Base-by-base conservation (phyloP, 2,888 invertebrate species). In the Platerodrilus igneus region DNA sequence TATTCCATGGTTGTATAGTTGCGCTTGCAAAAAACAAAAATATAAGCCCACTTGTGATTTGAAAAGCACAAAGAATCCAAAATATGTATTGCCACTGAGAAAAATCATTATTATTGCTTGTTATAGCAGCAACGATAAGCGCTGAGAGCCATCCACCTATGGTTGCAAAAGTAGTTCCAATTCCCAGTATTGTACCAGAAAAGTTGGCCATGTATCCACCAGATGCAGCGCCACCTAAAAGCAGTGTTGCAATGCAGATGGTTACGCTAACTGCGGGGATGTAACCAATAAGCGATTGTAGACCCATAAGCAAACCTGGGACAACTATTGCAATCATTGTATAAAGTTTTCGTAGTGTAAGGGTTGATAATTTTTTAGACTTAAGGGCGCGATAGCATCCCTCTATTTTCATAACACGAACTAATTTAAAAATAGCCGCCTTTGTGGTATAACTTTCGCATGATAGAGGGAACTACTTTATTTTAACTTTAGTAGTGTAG, bases 191-290 rank as follows among this genome's bases (percentile, higher is more conserved):
- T 2, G 89, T 90, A 1, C 90, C 86, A 39, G 88, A 86, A 62
- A 86, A 90, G 59, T 90, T 90, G 46, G 88, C 84, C 16, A 89
- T 74, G 64, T 89, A 90, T 0, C 90, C 90, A 7, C 86, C 87
- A 0, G 87, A 87, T 11, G 88, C 87, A 0, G 83, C 87, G 13
- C 90, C 90, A 66, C 88, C 88, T 56, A 88, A 77, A 48, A 87
- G 87, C 14, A 90, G 69, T 0, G 87, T 84, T 21, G 78, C 62
- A 0, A 88, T 88, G 66, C 90, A 87, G 52, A 89, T 81, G 0
- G 77, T 70, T 21, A 90, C 82, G 1, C 87, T 84, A 65, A 81
- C 76, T 10, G 73, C 64, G 11, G 80, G 76, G 63, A 82, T 76
- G 52, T 78, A 74, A 1, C 87, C 87, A 51, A 79, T 72, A 59